phyloP scores from a whole-genome alignment of 2,797 vertebrate genomes.

The Molothrus ater region DNA sequence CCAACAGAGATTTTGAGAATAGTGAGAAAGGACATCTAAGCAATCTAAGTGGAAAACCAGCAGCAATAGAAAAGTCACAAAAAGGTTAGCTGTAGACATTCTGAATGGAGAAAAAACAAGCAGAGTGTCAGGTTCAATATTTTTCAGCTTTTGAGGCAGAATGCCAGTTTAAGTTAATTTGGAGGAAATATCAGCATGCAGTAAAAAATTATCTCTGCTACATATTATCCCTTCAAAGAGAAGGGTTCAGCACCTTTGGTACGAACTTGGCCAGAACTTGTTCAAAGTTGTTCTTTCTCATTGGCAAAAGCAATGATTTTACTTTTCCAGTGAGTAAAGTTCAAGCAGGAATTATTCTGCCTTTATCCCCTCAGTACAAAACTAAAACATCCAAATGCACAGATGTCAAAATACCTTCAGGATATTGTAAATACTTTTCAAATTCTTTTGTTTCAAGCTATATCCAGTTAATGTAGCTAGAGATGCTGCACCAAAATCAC shows the following conservation, averaged over 20 bases:
- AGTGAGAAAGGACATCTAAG: slow-evolving; percentile 33
- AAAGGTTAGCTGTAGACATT: background rate
- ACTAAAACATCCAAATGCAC: background rate
- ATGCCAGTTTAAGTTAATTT: slow-evolving; percentile 34
- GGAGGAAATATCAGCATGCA: slow-evolving; percentile 18
- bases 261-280: background rate
- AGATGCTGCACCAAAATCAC: background rate
- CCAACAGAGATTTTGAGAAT: slow-evolving; percentile 17
- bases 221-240: background rate
- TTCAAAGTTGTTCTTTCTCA: background rate
- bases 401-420: background rate
- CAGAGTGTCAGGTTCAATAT: background rate
- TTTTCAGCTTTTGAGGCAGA: slow-evolving; percentile 19
- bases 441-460: background rate
- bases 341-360: background rate
- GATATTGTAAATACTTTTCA: background rate
- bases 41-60: slow-evolving; percentile 4
- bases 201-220: background rate
- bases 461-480: background rate
- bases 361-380: background rate
- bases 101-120: slow-evolving; percentile 29
- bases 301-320: slow-evolving; percentile 7
- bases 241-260: slow-evolving; percentile 18
- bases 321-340: background rate
- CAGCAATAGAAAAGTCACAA: slow-evolving; percentile 10